phyloP scores from a whole-genome alignment of 2,888 invertebrate genomes.

The Sphinx pinastri region DNA sequence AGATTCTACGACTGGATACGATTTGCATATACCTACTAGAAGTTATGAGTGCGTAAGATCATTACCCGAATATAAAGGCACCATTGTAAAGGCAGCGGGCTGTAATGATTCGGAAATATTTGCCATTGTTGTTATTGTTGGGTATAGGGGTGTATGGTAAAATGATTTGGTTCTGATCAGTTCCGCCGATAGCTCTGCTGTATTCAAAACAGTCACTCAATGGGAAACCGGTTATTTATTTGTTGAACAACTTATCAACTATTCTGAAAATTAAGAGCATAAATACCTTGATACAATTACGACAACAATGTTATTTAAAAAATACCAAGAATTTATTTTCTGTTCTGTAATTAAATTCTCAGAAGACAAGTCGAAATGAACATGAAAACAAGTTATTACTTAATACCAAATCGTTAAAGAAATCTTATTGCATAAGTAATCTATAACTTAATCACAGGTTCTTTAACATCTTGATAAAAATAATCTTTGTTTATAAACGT shows the following conservation, averaged over 20 bases:
- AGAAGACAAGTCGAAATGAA: not conserved
- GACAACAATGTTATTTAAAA: too few relatives aligned
- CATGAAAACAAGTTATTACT: not conserved
- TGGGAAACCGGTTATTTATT: not conserved
- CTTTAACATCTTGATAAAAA: not conserved
- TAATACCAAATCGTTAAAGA: not conserved
- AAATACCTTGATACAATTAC: not conserved
- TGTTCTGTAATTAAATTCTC: not conserved
- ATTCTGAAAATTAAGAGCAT: not conserved
- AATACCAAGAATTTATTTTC: too few relatives aligned
- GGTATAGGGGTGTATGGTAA: conserved; percentile 28
- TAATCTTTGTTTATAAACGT: not conserved
- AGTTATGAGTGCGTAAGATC: conserved; percentile 24
- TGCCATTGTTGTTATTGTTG: conserved; percentile 35
- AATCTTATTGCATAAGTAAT: not conserved
- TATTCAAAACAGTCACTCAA: not conserved
- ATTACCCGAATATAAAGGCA: conserved; percentile 18
- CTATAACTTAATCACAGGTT: not conserved
- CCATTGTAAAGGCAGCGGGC: conserved; percentile 33
- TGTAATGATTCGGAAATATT: conserved; percentile 41
- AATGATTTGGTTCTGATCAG: conserved; percentile 23
- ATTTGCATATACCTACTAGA: conserved; percentile 34
- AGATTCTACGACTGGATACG: conserved; percentile 7
- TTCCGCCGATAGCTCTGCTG: conserved; percentile 9
- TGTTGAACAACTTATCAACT: not conserved